These are phyloP conservation scores for Prenolepis imparis DNA, from an alignment of 2,888 invertebrate genomes.

Conservation along the genomic window DNA sequence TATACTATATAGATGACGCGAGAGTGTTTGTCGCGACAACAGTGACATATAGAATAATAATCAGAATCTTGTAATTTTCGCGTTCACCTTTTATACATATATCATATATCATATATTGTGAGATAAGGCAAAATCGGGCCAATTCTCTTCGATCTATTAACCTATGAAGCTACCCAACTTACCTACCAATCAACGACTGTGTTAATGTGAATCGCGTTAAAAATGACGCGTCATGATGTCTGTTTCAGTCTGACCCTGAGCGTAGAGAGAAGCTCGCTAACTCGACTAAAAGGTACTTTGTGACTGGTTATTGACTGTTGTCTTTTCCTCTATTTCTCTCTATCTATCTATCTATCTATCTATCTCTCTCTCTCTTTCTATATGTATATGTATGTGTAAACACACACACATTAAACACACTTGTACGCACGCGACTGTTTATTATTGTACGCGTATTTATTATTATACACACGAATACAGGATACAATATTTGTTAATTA, in stretches of 20 bases:
- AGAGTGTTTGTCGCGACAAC: neutral
- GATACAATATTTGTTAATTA: conserved; percentile 35
- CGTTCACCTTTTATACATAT: neutral
- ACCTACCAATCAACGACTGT: conserved; percentile 45
- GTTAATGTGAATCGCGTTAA: conserved; percentile 76
- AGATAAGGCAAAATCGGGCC: neutral
- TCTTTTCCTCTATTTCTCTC: conserved; percentile 57
- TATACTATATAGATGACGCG: neutral
- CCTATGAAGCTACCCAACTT: conserved; percentile 15
- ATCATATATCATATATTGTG: neutral
- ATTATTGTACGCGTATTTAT: conserved; percentile 45
- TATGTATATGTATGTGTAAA: conserved; percentile 49
- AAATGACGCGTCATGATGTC: conserved; percentile 85
- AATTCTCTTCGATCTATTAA: conserved; percentile 16
- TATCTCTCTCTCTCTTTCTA: conserved; percentile 56
- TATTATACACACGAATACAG: conserved; percentile 23
- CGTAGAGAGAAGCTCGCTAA: conserved; percentile 86
- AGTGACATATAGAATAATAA: neutral
- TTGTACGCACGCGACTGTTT: conserved; percentile 65
- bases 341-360: conserved; percentile 61
- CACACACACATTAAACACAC: conserved; percentile 56
- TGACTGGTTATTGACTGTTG: conserved; percentile 85
- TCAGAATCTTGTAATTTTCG: conserved; percentile 1
- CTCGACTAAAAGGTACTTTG: conserved; percentile 86
- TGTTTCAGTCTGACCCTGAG: conserved; percentile 86